Base-by-base conservation (phyloP, 2,888 invertebrate genomes). In the Acanthosoma haemorrhoidale region DNA sequence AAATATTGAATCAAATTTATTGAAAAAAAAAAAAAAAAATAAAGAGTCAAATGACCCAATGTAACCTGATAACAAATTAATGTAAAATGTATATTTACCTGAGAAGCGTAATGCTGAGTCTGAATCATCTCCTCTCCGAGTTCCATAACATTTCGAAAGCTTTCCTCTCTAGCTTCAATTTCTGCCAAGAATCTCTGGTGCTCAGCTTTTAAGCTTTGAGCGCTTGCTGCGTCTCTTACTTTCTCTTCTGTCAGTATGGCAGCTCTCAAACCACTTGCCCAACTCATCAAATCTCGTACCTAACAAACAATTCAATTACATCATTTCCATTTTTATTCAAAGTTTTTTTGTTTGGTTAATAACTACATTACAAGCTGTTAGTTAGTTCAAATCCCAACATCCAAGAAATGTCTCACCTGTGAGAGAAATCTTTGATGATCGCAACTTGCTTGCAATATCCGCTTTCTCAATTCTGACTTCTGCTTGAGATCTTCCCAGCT, bases 401-500 rank as follows among this genome's bases (percentile, higher is more conserved):
- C n/a, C n/a, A n/a, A n/a, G n/a, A n/a, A n/a, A 21, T 43, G 3
- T 13, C 13, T 63, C 41, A 84, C 89, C 80, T 90, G 89, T 1
- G 94, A 89, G 1, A 92, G 81, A 83, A 96, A 96, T 76, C 91
- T 88, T 77, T 97, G 96, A 70, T 96, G 82, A 78, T 95, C 92
- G 67, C 91, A 88, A 72, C 94, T 92, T 31, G 93, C 93, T 73
- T 91, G 89, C 38, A 98, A 82, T 70, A 90, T 87, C 77, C 91
- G 90, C 68, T 89, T 85, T 61, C 96, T 84, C 69, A 88, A 85
- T 16, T 90, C 89, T 0, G 95, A 90, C 3, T 90, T 86, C 72
- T 92, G 89, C 77, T 94, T 91, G 61, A 98, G 82, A 75, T 87
- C 87, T 69, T 88, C 88, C 96, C 97, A 97, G 68, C 92, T 92